Evolutionary conservation across 2,797 vertebrate genomes (phyloP).

Genomic region (Scleropages formosus): DNA sequence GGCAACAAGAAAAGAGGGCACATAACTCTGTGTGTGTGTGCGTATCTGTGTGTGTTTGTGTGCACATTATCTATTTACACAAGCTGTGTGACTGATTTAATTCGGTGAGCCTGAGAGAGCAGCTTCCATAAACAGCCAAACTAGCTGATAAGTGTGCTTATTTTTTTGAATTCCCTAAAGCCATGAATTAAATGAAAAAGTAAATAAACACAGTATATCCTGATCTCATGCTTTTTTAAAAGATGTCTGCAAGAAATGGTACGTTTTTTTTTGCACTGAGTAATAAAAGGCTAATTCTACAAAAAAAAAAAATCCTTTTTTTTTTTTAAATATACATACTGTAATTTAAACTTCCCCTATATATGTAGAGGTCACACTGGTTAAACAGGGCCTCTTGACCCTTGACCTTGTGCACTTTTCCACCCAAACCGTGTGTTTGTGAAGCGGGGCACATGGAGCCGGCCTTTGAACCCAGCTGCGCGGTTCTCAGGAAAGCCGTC

Average conservation of each 20-base stretch:
- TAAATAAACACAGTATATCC: neutral
- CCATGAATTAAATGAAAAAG: constrained; percentile 26
- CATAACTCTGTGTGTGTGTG: constrained; percentile 7
- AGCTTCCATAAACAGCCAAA: constrained; percentile 27
- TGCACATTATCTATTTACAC: constrained; percentile 17
- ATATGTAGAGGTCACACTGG: constrained; percentile 6
- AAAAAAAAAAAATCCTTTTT: neutral
- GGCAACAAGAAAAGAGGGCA: no score
- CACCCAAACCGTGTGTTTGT: neutral
- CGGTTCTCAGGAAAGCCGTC: constrained; percentile 3
- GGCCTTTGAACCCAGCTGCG: neutral
- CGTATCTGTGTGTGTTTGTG: neutral
- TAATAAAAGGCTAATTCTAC: no score
- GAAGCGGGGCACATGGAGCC: neutral
- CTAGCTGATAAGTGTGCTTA: constrained; percentile 26
- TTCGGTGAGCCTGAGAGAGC: neutral
- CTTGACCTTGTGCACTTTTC: constrained; percentile 15
- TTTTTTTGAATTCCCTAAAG: constrained; percentile 28
- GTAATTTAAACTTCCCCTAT: neutral
- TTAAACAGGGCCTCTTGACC: constrained; percentile 16
- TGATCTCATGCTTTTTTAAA: neutral
- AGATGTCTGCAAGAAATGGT: no score
- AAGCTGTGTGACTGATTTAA: constrained; percentile 21
- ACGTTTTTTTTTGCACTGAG: no score
- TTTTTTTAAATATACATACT: neutral